phyloP scores from a whole-genome alignment of 2,888 invertebrate species.

The Drosophila sordidula region DNA sequence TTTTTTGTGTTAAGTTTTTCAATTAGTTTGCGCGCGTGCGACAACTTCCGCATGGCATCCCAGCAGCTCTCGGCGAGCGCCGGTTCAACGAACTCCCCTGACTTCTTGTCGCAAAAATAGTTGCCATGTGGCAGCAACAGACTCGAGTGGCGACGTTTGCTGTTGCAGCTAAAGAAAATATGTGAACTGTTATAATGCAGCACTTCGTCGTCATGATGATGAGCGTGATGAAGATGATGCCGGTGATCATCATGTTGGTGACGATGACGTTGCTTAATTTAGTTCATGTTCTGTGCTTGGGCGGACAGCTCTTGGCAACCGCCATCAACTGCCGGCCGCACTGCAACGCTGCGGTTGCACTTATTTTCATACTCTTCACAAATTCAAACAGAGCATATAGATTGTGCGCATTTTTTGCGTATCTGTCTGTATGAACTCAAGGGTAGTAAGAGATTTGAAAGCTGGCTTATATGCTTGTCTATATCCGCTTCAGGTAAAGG shows the following conservation, averaged over 20 bases:
- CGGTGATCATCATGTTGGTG: slow-evolving; percentile 22
- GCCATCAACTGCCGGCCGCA: slow-evolving; percentile 19
- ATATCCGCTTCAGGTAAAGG: too few species aligned
- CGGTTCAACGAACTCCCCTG: slow-evolving; percentile 65
- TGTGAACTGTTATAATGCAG: slow-evolving; percentile 40
- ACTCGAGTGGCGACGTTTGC: slow-evolving; percentile 37
- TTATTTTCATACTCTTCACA: slow-evolving; percentile 12
- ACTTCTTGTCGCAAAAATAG: slow-evolving; percentile 76
- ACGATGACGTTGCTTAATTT: slow-evolving; percentile 68
- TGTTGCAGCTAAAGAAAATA: slow-evolving; percentile 24
- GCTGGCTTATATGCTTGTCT: too few species aligned
- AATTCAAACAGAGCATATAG: background rate
- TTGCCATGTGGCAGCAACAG: slow-evolving; percentile 69
- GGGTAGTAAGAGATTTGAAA: too few species aligned
- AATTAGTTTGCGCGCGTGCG: slow-evolving; percentile 45
- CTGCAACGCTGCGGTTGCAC: slow-evolving; percentile 42
- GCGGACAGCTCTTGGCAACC: slow-evolving; percentile 63
- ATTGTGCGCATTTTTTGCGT: too few species aligned
- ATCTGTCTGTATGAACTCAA: too few species aligned
- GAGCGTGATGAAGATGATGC: slow-evolving; percentile 10
- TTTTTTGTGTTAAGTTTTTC: slow-evolving; percentile 32
- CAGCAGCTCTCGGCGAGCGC: slow-evolving; percentile 19
- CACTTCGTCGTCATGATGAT: slow-evolving; percentile 22
- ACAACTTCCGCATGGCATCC: slow-evolving; percentile 48
- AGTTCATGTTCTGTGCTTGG: slow-evolving; percentile 69